Evolutionary conservation across 2,888 invertebrate species (phyloP).

Genomic region (Euplexia lucipara): DNA sequence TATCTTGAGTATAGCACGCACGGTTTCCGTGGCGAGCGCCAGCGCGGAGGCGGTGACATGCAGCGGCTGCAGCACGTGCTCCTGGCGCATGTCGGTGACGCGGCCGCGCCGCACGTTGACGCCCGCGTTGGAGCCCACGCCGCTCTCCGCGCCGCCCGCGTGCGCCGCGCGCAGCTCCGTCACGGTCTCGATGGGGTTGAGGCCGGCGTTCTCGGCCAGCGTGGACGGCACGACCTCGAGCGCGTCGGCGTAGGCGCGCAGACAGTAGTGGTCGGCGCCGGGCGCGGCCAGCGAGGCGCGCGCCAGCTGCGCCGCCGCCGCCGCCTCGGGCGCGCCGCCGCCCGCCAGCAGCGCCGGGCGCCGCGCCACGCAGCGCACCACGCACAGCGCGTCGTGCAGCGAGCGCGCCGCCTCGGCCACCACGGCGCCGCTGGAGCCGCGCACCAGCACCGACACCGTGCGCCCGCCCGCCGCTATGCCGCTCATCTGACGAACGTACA

Average conservation of each 20-base stretch:
- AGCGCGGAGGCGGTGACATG: constrained; percentile 98
- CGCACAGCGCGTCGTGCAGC: constrained; percentile 97
- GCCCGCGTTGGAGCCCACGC: constrained; percentile 96
- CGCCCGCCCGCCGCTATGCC: constrained; percentile 97
- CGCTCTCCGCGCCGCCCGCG: constrained; percentile 92
- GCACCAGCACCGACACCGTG: constrained; percentile 97
- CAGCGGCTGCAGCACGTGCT: constrained; percentile 99
- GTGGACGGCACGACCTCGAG: constrained; percentile 93
- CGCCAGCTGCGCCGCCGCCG: constrained; percentile 96
- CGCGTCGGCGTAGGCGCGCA: constrained; percentile 98
- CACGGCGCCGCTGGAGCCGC: constrained; percentile 96
- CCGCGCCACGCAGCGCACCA: constrained; percentile 98
- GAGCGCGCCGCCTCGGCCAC: constrained; percentile 98
- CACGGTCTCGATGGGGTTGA: constrained; percentile 98
- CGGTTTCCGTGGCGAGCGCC: constrained; percentile 98
- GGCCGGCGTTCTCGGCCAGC: constrained; percentile 90
- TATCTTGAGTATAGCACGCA: constrained; percentile 99
- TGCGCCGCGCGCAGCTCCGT: constrained; percentile 99
- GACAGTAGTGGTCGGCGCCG: constrained; percentile 98
- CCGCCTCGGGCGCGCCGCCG: constrained; percentile 99
- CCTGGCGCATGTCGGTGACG: constrained; percentile 98
- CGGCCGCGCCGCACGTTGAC: constrained; percentile 99
- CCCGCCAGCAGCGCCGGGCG: constrained; percentile 98
- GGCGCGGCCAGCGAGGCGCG: constrained; percentile 95
- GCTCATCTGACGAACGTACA: constrained; percentile 91